A percentile compares a stretch with the other conserved stretches of the same genome.
phyloP scores from a whole-genome alignment of 2,797 vertebrate genomes.

The Threskiornis aethiopicus region DNA sequence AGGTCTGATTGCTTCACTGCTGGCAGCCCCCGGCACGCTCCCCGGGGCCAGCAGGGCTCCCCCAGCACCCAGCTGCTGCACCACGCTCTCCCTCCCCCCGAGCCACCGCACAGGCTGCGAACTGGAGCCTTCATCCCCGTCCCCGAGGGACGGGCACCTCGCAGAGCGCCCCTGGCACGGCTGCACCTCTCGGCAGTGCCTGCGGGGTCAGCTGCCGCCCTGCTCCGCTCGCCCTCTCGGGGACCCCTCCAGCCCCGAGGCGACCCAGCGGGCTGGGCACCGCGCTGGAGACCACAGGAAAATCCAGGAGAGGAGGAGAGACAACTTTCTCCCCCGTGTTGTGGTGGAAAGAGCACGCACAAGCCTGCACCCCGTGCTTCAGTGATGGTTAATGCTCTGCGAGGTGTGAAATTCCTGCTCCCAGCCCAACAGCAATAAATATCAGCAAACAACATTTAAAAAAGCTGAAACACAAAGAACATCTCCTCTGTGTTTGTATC shows the following conservation, averaged over 20 bases:
- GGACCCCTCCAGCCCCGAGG: not conserved
- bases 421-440: not conserved
- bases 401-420: slow-evolving; percentile 10
- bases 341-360: not conserved
- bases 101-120: not conserved
- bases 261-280: not conserved
- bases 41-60: not conserved
- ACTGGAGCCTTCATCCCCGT: rapidly evolving
- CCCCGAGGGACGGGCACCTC: rapidly evolving
- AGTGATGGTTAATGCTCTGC: not conserved
- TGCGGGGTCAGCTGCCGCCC: rapidly evolving
- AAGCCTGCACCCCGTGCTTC: not conserved
- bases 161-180: not conserved
- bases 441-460: not conserved
- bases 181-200: not conserved
- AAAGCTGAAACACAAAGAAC: slow-evolving; percentile 48
- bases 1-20: not conserved
- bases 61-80: not conserved
- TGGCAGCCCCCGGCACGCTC: rapidly evolving
- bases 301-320: not conserved
- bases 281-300: not conserved
- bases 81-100: rapidly evolving
- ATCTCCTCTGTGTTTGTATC: slow-evolving; percentile 34
- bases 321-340: not conserved
- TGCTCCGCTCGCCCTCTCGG: rapidly evolving